Evolutionary conservation across 2,888 invertebrate species (phyloP).

Genomic region (Tortricodes alternella): DNA sequence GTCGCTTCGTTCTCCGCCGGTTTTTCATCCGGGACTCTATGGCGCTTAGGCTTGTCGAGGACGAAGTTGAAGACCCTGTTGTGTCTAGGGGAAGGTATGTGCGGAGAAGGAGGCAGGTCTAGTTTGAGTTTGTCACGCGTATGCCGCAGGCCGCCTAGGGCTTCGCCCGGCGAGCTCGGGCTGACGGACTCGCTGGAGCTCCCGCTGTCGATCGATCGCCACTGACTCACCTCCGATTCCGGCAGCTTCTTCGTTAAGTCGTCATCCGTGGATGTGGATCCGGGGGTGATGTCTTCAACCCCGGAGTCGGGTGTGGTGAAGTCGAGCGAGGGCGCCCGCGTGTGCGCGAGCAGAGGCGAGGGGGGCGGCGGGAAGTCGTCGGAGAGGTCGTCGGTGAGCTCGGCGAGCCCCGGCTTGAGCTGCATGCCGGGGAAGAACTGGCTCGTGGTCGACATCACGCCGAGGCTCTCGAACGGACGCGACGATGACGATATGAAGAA

Average conservation of each 20-base stretch:
- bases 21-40: conserved; percentile 46
- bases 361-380: conserved; percentile 35
- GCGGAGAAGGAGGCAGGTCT: conserved; percentile 85
- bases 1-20: conserved; percentile 40
- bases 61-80: conserved; percentile 71
- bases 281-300: conserved; percentile 84
- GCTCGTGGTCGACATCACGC: conserved; percentile 80
- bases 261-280: conserved; percentile 53
- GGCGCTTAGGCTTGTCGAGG: conserved; percentile 65
- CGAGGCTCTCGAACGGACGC: conserved; percentile 86
- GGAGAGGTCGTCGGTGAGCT: conserved; percentile 45
- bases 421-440: conserved; percentile 88
- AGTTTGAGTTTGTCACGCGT: conserved; percentile 88
- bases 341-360: conserved; percentile 41
- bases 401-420: conserved; percentile 55
- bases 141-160: conserved; percentile 87
- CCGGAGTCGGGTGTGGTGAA: conserved; percentile 85
- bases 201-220: conserved; percentile 64
- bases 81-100: conserved; percentile 68
- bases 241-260: conserved; percentile 55
- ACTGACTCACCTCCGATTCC: conserved; percentile 43
- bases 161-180: conserved; percentile 69
- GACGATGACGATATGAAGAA: conserved; percentile 89
- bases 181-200: conserved; percentile 75
- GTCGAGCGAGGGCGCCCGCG: conserved; percentile 59